Conservation (phyloP, 1,140 invertebrate genomes). For the Wiebesia pumilae region DNA sequence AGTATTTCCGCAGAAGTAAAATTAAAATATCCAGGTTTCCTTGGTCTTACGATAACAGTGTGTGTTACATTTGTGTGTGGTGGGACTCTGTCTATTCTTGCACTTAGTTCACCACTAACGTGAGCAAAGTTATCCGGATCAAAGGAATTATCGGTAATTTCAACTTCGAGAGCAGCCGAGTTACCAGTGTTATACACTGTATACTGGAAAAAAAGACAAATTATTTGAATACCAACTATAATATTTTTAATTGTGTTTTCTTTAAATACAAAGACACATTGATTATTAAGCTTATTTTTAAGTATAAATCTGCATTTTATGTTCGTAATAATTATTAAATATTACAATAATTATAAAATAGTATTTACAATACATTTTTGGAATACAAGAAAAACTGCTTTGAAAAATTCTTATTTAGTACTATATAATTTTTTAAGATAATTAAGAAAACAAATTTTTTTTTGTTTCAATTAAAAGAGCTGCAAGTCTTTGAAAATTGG, state of each 20-base stretch:
- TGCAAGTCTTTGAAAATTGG: too few relatives aligned
- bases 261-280: background rate
- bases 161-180: conserved; percentile 91
- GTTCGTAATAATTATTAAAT: too few relatives aligned
- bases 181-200: conserved; percentile 90
- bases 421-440: too few relatives aligned
- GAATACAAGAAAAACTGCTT: too few relatives aligned
- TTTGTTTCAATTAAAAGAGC: too few relatives aligned
- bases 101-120: conserved; percentile 88
- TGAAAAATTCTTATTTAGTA: too few relatives aligned
- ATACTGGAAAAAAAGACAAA: conserved; percentile 76
- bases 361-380: too few relatives aligned
- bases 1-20: conserved; percentile 96
- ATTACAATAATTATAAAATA: too few relatives aligned
- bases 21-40: conserved; percentile 95
- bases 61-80: conserved; percentile 96
- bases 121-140: conserved; percentile 91
- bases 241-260: conserved; percentile 11
- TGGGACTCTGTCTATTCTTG: conserved; percentile 90
- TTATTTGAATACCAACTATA: conserved; percentile 22
- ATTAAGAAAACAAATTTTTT: too few relatives aligned
- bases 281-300: background rate
- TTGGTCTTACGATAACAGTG: conserved; percentile 92
- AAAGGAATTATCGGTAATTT: conserved; percentile 92
- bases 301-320: too few relatives aligned